phyloP scores from a whole-genome alignment of 1,140 invertebrate species.

The Danaus plexippus region DNA sequence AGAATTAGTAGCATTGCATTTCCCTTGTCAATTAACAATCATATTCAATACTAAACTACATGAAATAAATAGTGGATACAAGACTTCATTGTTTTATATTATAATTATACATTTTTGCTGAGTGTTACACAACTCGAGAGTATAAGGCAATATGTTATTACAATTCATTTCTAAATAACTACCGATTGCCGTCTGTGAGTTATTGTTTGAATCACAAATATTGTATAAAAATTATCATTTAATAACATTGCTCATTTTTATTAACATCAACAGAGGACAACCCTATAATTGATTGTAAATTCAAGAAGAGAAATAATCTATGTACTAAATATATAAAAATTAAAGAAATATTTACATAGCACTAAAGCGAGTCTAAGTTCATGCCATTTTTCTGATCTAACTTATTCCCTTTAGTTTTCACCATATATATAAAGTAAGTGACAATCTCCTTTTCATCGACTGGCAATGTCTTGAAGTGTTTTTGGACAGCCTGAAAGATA shows the following conservation, averaged over 20 bases:
- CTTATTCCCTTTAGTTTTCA: conserved; percentile 95
- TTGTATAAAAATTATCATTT: too few species aligned
- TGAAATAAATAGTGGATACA: too few species aligned
- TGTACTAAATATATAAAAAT: conserved; percentile 37
- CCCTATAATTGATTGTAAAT: conserved; percentile 35
- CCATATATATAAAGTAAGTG: conserved; percentile 97
- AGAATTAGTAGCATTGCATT: conserved; percentile 49
- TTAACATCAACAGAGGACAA: conserved; percentile 7
- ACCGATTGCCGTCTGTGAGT: too few species aligned
- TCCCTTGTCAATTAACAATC: conserved; percentile 44
- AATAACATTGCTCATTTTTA: too few species aligned
- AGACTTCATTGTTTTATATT: too few species aligned
- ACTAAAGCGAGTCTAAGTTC: conserved; percentile 73
- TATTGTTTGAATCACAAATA: too few species aligned
- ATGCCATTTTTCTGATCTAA: conserved; percentile 90
- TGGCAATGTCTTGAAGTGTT: conserved; percentile 95
- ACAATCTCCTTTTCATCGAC: conserved; percentile 95
- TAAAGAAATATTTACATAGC: conserved; percentile 31
- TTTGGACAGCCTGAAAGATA: conserved; percentile 86
- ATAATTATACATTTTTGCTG: too few species aligned
- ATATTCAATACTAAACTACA: conserved; percentile 1
- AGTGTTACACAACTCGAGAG: too few species aligned
- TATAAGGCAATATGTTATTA: too few species aligned
- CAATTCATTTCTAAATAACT: conserved; percentile 5
- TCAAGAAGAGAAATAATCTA: conserved; percentile 31